Conservation (phyloP, 2,113 vertebrate genomes). For the Nycticorax nycticorax region DNA sequence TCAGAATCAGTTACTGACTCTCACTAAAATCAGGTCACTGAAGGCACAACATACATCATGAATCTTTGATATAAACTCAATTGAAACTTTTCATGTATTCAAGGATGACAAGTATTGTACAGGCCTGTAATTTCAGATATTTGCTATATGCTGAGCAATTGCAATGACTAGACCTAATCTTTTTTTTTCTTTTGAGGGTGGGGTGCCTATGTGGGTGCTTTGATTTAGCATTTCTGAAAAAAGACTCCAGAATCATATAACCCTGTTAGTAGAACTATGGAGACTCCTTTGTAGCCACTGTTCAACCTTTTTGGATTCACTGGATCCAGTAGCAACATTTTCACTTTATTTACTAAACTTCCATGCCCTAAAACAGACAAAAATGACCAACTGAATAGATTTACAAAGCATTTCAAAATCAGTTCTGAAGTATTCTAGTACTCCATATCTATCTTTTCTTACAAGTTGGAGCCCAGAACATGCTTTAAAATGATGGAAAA, state of each 20-base stretch:
- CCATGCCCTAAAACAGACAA: neutral
- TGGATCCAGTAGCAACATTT: neutral
- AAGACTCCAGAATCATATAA: neutral
- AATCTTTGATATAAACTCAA: neutral
- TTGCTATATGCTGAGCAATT: neutral
- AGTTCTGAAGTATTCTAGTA: neutral
- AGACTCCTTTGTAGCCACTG: neutral
- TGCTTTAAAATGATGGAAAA: neutral
- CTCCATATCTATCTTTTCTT: neutral
- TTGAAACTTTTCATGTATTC: neutral
- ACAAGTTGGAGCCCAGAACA: neutral
- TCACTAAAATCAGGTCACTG: neutral
- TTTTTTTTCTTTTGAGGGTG: neutral
- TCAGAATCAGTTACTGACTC: neutral
- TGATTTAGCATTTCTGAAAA: neutral
- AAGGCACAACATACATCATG: neutral
- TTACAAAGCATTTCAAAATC: neutral
- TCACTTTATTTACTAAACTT: neutral
- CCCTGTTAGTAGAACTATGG: neutral
- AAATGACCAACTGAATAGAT: neutral
- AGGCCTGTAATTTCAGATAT: neutral
- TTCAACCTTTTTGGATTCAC: neutral
- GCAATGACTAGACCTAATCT: neutral
- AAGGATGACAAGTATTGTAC: neutral
- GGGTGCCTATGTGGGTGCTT: accelerated